phyloP scores from a whole-genome alignment of 2,797 vertebrate genomes.

The Columba guinea region DNA sequence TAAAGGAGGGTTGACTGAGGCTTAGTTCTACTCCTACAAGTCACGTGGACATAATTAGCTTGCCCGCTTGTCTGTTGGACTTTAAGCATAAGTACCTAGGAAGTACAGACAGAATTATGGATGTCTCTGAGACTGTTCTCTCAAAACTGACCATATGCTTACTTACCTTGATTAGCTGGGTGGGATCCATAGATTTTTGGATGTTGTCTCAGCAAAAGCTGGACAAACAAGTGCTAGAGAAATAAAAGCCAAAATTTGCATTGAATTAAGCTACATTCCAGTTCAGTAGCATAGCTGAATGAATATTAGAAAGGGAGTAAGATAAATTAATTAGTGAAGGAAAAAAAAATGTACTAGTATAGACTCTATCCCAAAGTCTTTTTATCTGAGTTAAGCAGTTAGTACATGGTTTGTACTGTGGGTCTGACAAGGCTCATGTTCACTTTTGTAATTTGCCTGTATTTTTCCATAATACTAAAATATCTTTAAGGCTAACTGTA shows the following conservation, averaged over 20 bases:
- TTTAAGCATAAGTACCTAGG: neutral
- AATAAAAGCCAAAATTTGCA: neutral
- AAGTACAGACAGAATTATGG: neutral
- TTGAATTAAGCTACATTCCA: neutral
- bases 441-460: slow-evolving; percentile 9
- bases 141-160: neutral
- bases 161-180: neutral
- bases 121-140: neutral
- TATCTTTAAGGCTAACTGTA: neutral
- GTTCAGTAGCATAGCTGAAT: neutral
- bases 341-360: neutral
- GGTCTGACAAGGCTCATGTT: slow-evolving; percentile 1
- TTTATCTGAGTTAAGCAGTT: slow-evolving; percentile 37
- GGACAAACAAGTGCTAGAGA: neutral
- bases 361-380: neutral
- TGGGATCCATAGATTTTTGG: no score
- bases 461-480: slow-evolving; percentile 59
- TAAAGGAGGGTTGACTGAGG: neutral
- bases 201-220: neutral
- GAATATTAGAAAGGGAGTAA: neutral
- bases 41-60: neutral
- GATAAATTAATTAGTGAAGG: neutral
- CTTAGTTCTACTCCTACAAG: no score
- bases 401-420: neutral
- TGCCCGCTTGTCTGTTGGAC: neutral